Evolutionary conservation across 2,113 vertebrate species (phyloP), one percentile per base, ranked within the genome.

Genomic region (Charina bottae): DNA sequence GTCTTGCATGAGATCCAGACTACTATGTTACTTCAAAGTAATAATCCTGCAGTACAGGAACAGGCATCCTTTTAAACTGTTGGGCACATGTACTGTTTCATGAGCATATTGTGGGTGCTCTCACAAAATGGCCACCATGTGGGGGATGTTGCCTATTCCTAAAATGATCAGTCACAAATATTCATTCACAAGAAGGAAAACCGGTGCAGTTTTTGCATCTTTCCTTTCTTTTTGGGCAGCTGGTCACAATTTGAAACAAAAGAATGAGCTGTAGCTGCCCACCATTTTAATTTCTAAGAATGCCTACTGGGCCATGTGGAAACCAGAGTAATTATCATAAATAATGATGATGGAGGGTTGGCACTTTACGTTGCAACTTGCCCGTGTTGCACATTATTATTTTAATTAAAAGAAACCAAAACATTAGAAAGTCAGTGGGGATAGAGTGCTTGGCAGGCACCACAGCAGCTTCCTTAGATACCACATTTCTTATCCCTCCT

Each of bases 351-450:
- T 78, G 72, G 72, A 78, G 17, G 72, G 33, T 78, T 78, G 72
- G 72, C 72, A 42, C 72, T 78, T 78, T 78, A 78, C 19, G 72
- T 10, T 78, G 72, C 17, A 42, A 78, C 72, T 78, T 78, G 72
- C 72, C 72, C 72, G 42, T 78, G 33, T 78, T 78, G 72, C 72
- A 78, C 33, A 42, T 78, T 78, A 78, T 78, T 42, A 78, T 78
- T 78, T 78, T 78, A 78, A 78, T 78, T 78, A 78, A 78, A 78
- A 78, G 33, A 78, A 78, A 42, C 72, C 72, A 21, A 78, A 78
- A 78, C 72, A 78, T 78, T 78, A 78, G 42, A 78, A 78, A 78
- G 33, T 78, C 72, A 78, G 72, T 78, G 72, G 72, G 72, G 72
- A 78, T 42, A 42, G 72, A 78, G 72, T 42, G 72, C 72, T 78